Evolutionary conservation across 1,140 invertebrate genomes (phyloP), one percentile per base, ranked within the genome.

Genomic region (Trachymyrmex septentrionalis): DNA sequence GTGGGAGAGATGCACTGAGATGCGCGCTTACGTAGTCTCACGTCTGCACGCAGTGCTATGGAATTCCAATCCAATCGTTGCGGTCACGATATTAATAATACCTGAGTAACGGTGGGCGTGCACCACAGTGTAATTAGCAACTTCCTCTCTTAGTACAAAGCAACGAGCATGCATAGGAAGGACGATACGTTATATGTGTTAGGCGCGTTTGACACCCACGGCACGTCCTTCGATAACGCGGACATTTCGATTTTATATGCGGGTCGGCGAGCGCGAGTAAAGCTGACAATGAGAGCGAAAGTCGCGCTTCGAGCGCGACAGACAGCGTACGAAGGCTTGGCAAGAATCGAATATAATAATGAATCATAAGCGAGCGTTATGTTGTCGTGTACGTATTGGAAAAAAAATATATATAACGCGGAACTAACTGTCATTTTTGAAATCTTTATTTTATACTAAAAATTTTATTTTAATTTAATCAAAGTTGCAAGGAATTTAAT

Each of bases 1-100:
- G 88, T 92, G 89, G 85, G 90, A 91, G 87, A 91, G 85, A 55
- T 44, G 53, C 53, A 6, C 38, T 10, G 38, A 44, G 16, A 80
- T 63, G 34, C 85, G 86, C 59, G 73, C 86, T 90, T 87, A 75
- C 80, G 81, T 85, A 63, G 86, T 50, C 48, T 85, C 90, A 84
- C 86, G 84, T 86, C 66, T 80, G 75, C 63, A 12, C 64, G 84
- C 53, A 64, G 16, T 66, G 48, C 48, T 53, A 48, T 57, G 64
- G 86, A 88, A 91, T 88, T 87, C 64, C 61, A 85, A 63, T 85
- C 73, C 84, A 38, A 57, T 77, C 73, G 27, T 55, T 21, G 73
- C 48, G 63, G 72, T 77, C 61, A 21, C 3, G 61, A 44, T 85
- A 85, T 85, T 85, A 85, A 85, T 85, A 78, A 57, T 57, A 55